Base-by-base conservation (phyloP, 2,888 invertebrate genomes). In the Nomada fucata region DNA sequence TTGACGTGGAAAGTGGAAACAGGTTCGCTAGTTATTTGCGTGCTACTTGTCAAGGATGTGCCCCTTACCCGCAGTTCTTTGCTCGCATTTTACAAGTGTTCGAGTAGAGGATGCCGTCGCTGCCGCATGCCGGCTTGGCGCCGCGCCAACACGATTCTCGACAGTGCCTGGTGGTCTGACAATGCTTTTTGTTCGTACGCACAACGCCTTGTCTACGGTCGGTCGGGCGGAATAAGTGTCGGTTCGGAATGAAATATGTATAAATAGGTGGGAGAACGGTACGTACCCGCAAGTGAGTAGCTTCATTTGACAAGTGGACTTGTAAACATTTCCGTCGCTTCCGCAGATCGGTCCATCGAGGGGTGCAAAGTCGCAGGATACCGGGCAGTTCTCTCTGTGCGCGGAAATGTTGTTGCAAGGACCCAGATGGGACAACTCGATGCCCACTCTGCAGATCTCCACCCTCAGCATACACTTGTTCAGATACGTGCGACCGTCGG, bases 231-330 rank as follows among this genome's bases (percentile, higher is more conserved):
- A 18, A 36, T 55, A 67, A 72, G 29, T 13, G 23, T 18, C 20
- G 44, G n/a, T 5, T 20, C 50, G 42, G 44, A 52, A 36, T 9
- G n/a, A 26, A 18, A 15, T n/a, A 4, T 53, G 23, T 1, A 0
- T 13, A 7, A 7, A 36, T 7, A 36, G 36, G 36, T 36, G 36
- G 36, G 36, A 1, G 36, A 36, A 36, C 36, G 36, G 36, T 36
- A 88, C 95, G 94, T 94, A 97, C 95, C 97, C 97, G 94, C 99
- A 99, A 65, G 98, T 98, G 42, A 97, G 95, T 79, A 97, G 95
- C 91, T 97, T 97, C 98, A 99, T 98, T 92, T 97, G 97, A 91
- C 99, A 99, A 2, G 98, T 98, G 90, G 96, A 98, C 91, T 97
- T 97, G 95, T 98, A 98, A 0, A 98, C 98, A 91, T 97, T 97